These are phyloP conservation scores for Zaprionus africanus DNA, from an alignment of 1,140 invertebrate species.

Conservation along the genomic window DNA sequence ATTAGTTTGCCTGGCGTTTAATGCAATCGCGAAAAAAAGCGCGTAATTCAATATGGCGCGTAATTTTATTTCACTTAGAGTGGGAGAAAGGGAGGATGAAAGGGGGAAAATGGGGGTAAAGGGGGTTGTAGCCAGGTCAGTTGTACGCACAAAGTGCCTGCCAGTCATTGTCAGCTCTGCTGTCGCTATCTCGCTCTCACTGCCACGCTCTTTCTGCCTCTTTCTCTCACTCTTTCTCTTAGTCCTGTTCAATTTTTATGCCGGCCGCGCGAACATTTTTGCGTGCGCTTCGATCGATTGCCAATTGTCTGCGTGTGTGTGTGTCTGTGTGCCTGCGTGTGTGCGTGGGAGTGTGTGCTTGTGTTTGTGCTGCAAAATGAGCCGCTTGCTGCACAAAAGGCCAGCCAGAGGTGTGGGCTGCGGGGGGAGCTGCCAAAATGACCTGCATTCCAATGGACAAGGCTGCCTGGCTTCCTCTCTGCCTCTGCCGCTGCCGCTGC, in stretches of 20 bases:
- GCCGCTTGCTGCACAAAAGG: constrained; percentile 19
- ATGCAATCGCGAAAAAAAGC: constrained; percentile 80
- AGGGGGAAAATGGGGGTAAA: not conserved
- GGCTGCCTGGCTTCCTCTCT: constrained; percentile 7
- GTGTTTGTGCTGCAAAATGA: constrained; percentile 28
- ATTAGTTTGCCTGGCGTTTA: constrained; percentile 78
- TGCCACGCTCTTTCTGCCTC: not conserved
- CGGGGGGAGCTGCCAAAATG: constrained; percentile 33
- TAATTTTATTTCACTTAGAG: constrained; percentile 76
- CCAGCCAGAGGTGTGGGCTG: not conserved
- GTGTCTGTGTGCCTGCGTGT: constrained; percentile 7
- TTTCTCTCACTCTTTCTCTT: not conserved
- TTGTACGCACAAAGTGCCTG: constrained; percentile 64
- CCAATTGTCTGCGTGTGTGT: not conserved
- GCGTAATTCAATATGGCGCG: constrained; percentile 78
- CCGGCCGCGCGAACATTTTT: constrained; percentile 53
- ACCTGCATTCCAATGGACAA: constrained; percentile 55
- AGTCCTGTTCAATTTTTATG: constrained; percentile 59
- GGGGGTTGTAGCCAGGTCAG: constrained; percentile 16
- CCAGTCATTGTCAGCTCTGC: constrained; percentile 61
- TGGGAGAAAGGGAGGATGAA: not conserved
- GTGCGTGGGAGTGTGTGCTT: constrained; percentile 4
- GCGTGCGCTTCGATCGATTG: constrained; percentile 58
- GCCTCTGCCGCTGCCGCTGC: too few relatives aligned
- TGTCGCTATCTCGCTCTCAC: not conserved